phyloP scores from a whole-genome alignment of 37 sponge, comb jelly and placozoan species.

The Halisarca cf. caerulea region DNA sequence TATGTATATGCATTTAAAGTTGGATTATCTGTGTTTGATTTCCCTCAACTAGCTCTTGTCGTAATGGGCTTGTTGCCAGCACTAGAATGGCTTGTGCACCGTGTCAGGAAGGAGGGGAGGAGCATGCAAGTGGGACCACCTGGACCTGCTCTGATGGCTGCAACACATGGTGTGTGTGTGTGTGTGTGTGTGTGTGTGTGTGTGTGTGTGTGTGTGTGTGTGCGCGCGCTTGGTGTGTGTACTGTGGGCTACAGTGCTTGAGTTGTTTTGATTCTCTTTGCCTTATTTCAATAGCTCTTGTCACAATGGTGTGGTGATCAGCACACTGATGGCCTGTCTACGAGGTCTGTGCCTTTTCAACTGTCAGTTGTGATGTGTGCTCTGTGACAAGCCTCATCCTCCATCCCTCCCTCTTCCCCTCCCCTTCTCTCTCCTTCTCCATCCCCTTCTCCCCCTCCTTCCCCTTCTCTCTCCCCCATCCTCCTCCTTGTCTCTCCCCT shows the following conservation, averaged over 20 bases:
- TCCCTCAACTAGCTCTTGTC: too few relatives aligned
- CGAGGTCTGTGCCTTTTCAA: neutral
- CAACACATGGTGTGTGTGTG: slow-evolving; percentile 10
- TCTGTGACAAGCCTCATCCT: neutral
- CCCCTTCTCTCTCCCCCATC: neutral
- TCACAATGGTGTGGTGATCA: neutral
- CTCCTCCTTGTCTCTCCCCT: too few relatives aligned
- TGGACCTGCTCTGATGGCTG: slow-evolving; percentile 31
- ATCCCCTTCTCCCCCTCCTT: neutral
- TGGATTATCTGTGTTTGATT: too few relatives aligned
- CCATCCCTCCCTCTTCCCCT: too few relatives aligned
- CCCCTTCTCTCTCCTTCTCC: too few relatives aligned
- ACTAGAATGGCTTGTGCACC: neutral
- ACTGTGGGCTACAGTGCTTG: too few relatives aligned
- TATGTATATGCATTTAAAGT: too few relatives aligned
- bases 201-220: neutral
- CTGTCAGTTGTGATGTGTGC: neutral
- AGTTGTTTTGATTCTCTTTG: too few relatives aligned
- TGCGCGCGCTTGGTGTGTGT: neutral
- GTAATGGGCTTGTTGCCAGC: too few relatives aligned
- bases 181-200: neutral
- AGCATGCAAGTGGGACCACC: neutral
- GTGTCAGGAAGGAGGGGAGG: neutral
- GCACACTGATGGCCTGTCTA: neutral
- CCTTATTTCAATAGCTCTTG: neutral